Conservation (phyloP, 2,113 vertebrate species). For the Callospermophilus lateralis region DNA sequence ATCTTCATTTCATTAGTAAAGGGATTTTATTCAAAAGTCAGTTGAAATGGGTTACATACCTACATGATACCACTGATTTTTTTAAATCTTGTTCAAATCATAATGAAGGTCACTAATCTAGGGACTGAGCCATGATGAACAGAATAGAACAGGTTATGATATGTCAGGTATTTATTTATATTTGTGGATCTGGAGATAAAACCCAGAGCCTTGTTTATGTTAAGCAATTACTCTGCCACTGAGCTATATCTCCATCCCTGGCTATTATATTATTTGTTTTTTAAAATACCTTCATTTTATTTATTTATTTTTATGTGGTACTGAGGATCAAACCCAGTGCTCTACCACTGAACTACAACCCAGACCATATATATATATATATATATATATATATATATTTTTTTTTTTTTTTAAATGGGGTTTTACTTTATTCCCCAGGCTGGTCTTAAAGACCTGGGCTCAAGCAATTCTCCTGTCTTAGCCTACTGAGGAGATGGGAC, state of each 20-base stretch:
- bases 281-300: background rate
- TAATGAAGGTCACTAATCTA: background rate
- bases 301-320: background rate
- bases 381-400: too few species aligned
- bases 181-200: background rate
- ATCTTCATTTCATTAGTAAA: slow-evolving; percentile 30
- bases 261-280: background rate
- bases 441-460: background rate
- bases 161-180: background rate
- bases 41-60: background rate
- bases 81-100: background rate
- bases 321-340: background rate
- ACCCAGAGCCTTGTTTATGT: background rate
- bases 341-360: background rate
- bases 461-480: background rate
- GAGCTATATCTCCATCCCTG: background rate
- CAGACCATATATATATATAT: background rate
- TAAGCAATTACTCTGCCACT: background rate
- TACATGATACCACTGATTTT: background rate
- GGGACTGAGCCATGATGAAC: background rate
- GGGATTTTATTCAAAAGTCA: slow-evolving; percentile 46
- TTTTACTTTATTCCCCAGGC: background rate
- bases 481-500: background rate
- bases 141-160: background rate
- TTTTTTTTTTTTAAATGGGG: background rate